Conservation (phyloP, 1,140 invertebrate genomes). For the Whitmania pigra region DNA sequence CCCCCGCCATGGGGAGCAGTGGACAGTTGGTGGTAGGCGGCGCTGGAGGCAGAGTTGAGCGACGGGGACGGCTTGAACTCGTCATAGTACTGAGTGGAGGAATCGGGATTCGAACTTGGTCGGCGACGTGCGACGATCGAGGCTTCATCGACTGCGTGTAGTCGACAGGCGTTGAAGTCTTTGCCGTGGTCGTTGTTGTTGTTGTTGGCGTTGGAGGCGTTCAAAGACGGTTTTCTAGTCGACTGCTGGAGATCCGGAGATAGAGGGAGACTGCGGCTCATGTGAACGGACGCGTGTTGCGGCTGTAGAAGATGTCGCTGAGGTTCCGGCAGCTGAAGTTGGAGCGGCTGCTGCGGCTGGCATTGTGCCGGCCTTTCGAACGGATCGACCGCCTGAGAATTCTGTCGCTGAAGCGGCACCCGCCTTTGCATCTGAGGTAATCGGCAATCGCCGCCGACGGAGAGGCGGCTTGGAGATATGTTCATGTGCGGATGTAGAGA, state of each 20-base stretch:
- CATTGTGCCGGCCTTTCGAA: too few relatives aligned
- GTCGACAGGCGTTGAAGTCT: background rate
- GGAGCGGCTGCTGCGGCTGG: too few relatives aligned
- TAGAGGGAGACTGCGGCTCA: background rate
- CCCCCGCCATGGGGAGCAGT: background rate
- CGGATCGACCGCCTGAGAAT: too few relatives aligned
- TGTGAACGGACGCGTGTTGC: background rate
- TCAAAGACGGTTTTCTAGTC: background rate
- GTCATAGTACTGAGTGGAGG: background rate
- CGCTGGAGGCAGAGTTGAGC: background rate
- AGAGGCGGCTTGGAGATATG: too few relatives aligned
- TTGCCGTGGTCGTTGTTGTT: constrained; percentile 2
- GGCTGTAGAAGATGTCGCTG: background rate
- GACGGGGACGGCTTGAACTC: background rate
- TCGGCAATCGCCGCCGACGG: too few relatives aligned
- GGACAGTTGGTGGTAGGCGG: background rate
- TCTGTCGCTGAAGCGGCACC: too few relatives aligned
- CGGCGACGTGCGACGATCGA: background rate
- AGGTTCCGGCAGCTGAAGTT: too few relatives aligned
- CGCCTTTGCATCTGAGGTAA: too few relatives aligned
- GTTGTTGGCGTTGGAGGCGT: background rate
- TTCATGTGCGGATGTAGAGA: too few relatives aligned
- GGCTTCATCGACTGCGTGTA: background rate
- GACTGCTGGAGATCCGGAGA: background rate
- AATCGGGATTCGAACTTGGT: background rate